Evolutionary conservation across 2,797 vertebrate species (phyloP).

Genomic region (Gadopsis marmoratus): DNA sequence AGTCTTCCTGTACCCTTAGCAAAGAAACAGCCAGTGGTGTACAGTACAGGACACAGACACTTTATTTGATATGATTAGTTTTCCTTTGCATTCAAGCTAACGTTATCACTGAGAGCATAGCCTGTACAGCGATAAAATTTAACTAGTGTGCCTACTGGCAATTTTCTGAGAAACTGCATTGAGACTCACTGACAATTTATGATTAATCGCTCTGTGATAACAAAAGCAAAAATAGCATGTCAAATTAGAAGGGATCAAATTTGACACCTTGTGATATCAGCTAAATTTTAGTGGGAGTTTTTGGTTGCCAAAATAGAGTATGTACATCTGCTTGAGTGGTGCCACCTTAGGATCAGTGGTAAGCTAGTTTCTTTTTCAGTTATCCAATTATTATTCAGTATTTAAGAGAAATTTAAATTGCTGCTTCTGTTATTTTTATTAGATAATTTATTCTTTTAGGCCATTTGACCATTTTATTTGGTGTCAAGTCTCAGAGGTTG

Average conservation of each 20-base stretch:
- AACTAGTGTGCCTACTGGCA: not conserved
- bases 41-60: constrained; percentile 10
- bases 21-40: not conserved
- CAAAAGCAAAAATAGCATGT: constrained; percentile 1
- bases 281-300: constrained; percentile 1
- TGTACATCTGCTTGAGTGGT: not conserved
- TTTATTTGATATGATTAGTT: constrained; percentile 5
- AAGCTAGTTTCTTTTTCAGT: constrained; percentile 1
- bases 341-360: not conserved
- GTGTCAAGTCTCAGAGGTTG: not conserved
- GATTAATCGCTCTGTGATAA: constrained; percentile 16
- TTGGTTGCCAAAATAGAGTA: constrained; percentile 2
- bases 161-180: not conserved
- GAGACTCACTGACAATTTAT: not conserved
- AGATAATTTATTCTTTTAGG: constrained; percentile 3
- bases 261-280: constrained; percentile 21
- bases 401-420: not conserved
- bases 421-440: constrained; percentile 16
- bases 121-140: not conserved
- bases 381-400: not conserved
- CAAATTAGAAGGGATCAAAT: not conserved
- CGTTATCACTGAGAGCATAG: not conserved
- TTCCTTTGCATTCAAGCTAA: not conserved
- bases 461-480: constrained; percentile 20
- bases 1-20: too few species aligned